Evolutionary conservation across 2,888 invertebrate genomes (phyloP).

Genomic region (Spialia ferax): DNA sequence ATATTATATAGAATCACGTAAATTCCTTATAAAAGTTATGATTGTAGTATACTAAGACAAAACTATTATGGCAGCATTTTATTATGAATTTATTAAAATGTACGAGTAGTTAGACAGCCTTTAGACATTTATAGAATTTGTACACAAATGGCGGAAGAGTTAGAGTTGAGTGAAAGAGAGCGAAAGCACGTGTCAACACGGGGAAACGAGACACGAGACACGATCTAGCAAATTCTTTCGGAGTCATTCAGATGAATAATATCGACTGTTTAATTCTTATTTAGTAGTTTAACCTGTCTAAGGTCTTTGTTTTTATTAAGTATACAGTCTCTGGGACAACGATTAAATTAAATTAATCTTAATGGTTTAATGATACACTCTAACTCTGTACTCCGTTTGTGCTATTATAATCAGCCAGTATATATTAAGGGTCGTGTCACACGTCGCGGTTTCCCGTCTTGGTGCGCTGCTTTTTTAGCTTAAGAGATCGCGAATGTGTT

Average conservation of each 20-base stretch:
- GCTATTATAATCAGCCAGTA: no score
- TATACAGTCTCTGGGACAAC: no score
- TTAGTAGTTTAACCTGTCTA: no score
- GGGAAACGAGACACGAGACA: neutral
- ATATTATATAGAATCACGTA: neutral
- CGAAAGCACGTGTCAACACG: neutral
- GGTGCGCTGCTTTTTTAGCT: neutral
- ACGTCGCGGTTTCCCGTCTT: neutral
- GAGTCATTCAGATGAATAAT: no score
- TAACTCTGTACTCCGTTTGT: no score
- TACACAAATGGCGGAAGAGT: constrained; percentile 9
- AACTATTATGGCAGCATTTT: constrained; percentile 9
- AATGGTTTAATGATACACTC: no score
- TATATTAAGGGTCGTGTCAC: neutral
- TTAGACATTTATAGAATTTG: constrained; percentile 28
- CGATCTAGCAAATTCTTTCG: no score
- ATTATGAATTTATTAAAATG: constrained; percentile 17
- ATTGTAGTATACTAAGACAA: constrained; percentile 8
- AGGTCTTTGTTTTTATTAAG: no score
- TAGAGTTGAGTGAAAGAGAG: neutral
- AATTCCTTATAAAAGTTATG: neutral
- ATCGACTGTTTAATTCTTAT: no score
- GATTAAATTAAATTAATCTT: no score
- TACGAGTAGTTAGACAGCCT: constrained; percentile 12
- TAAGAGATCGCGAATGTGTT: neutral